A percentile compares a stretch with the other conserved stretches of the same genome.
Evolutionary conservation across 2,888 invertebrate genomes (phyloP).

Genomic region (Sylvicola cinctus): DNA sequence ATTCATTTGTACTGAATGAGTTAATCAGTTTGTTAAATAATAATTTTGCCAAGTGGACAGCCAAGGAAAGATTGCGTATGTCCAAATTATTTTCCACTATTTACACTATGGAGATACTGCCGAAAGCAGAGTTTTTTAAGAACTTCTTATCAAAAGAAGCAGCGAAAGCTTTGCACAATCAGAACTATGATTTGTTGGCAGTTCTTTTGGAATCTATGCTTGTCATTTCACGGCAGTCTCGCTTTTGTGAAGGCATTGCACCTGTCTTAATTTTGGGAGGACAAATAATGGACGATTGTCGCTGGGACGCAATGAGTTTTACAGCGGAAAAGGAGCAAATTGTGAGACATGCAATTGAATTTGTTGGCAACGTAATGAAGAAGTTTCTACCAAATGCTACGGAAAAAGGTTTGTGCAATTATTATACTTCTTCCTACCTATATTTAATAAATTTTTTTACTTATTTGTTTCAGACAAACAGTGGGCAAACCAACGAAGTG

Average conservation of each 20-base stretch:
- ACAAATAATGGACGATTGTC: conserved; percentile 16
- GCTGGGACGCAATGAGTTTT: conserved; percentile 17
- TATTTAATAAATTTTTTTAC: neutral
- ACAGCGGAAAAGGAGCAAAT: conserved; percentile 14
- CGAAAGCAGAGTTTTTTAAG: conserved; percentile 14
- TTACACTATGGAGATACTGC: conserved; percentile 1
- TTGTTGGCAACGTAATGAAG: conserved; percentile 13
- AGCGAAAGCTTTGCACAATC: conserved; percentile 11
- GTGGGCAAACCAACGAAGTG: conserved; percentile 15
- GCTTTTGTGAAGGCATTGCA: conserved; percentile 15
- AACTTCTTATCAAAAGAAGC: conserved; percentile 14
- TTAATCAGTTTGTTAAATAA: too few species aligned
- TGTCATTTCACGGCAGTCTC: conserved; percentile 11
- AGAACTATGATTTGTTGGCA: conserved; percentile 3
- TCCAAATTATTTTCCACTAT: too few species aligned
- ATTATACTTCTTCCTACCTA: too few species aligned
- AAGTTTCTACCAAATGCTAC: conserved; percentile 14
- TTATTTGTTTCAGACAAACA: conserved; percentile 13
- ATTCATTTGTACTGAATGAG: too few species aligned
- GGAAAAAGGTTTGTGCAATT: conserved; percentile 12
- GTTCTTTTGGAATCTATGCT: conserved; percentile 12
- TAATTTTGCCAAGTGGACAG: too few species aligned
- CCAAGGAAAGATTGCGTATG: too few species aligned
- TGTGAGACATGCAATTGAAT: conserved; percentile 13
- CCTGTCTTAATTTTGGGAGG: conserved; percentile 16